Evolutionary conservation across 1,140 invertebrate species (phyloP).

Genomic region (Drosophila athabasca): DNA sequence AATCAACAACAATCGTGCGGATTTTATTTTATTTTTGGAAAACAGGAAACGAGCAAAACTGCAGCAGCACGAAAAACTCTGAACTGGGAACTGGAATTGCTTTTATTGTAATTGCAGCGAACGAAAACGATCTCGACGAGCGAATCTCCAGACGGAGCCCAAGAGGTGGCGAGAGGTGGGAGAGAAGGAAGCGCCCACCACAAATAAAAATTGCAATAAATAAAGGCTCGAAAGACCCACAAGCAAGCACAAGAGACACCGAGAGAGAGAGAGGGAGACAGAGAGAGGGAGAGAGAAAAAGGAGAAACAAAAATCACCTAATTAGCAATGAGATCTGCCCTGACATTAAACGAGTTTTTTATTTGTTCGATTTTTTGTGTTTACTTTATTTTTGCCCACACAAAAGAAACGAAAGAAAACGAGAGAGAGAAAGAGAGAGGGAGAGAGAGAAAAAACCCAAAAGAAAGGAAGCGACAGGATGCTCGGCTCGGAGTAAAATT

Average conservation of each 20-base stretch:
- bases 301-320: conserved; percentile 44
- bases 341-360: conserved; percentile 56
- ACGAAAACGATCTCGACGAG: conserved; percentile 28
- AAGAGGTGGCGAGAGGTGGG: conserved; percentile 18
- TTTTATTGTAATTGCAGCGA: conserved; percentile 63
- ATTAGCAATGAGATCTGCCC: conserved; percentile 46
- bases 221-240: conserved; percentile 54
- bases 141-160: conserved; percentile 1
- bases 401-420: no score
- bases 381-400: no score
- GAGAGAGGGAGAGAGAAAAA: conserved; percentile 2
- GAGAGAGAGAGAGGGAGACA: neutral
- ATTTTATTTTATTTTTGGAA: conserved; percentile 66
- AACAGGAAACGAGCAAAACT: conserved; percentile 49
- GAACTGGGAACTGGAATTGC: conserved; percentile 28
- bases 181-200: conserved; percentile 28
- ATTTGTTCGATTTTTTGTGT: neutral
- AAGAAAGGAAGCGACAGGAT: conserved; percentile 56
- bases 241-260: conserved; percentile 27
- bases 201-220: conserved; percentile 28
- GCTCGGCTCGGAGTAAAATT: conserved; percentile 25
- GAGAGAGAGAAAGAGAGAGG: no score
- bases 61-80: no score
- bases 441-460: neutral
- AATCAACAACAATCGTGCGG: conserved; percentile 31